phyloP scores from a whole-genome alignment of 2,888 invertebrate genomes.

The Linnaemya tessellans region DNA sequence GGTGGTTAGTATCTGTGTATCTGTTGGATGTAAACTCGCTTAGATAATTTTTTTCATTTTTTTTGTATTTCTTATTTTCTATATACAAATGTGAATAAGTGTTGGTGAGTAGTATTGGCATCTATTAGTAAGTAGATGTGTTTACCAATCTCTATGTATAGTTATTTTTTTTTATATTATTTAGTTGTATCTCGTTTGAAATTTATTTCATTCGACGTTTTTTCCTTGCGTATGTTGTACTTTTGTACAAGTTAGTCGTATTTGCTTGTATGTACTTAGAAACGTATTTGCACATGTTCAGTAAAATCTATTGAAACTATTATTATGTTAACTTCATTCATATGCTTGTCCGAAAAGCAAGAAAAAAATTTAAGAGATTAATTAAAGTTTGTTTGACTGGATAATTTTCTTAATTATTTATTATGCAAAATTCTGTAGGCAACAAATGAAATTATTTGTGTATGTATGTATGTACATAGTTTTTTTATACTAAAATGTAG shows the following conservation, averaged over 20 bases:
- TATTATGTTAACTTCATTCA: neutral
- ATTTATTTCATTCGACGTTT: slow-evolving; percentile 31
- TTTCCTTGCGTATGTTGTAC: slow-evolving; percentile 6
- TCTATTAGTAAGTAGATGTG: slow-evolving; percentile 17
- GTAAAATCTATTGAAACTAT: slow-evolving; percentile 23
- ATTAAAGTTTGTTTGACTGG: slow-evolving; percentile 4
- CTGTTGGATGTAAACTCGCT: slow-evolving; percentile 48
- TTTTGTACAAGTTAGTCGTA: neutral
- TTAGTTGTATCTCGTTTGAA: slow-evolving; percentile 37
- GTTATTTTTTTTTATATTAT: slow-evolving; percentile 59
- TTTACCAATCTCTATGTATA: slow-evolving; percentile 46
- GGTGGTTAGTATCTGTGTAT: slow-evolving; percentile 55
- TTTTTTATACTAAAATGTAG: neutral
- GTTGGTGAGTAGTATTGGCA: slow-evolving; percentile 40
- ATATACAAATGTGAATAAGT: slow-evolving; percentile 3
- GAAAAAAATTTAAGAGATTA: neutral
- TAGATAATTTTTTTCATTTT: slow-evolving; percentile 57
- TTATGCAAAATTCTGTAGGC: slow-evolving; percentile 14
- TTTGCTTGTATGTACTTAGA: slow-evolving; percentile 3
- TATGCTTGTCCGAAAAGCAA: neutral
- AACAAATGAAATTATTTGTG: slow-evolving; percentile 14
- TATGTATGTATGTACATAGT: too few species aligned
- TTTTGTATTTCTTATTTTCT: neutral
- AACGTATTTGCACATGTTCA: neutral
- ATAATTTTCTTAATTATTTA: neutral